These are phyloP conservation scores for Subacronicta megacephala DNA, from an alignment of 2,888 invertebrate species.

Conservation along the genomic window DNA sequence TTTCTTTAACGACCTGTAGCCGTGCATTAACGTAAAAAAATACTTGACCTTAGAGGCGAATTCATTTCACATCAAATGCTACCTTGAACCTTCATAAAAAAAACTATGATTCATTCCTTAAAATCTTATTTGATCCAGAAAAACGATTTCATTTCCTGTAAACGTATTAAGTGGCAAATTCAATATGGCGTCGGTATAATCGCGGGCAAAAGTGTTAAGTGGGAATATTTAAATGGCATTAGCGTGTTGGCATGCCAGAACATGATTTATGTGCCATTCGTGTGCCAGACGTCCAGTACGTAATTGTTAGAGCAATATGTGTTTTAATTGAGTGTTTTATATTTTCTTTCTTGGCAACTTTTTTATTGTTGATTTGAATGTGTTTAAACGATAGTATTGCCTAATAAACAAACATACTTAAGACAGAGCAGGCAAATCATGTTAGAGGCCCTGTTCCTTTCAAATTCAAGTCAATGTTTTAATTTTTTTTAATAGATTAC, in stretches of 20 bases:
- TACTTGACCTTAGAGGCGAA: too few relatives aligned
- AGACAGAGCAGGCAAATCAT: too few relatives aligned
- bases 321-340: constrained; percentile 37
- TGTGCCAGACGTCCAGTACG: constrained; percentile 14
- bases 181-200: constrained; percentile 47
- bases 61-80: background rate
- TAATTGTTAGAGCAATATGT: constrained; percentile 37
- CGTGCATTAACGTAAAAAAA: too few relatives aligned
- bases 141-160: constrained; percentile 18
- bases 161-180: constrained; percentile 44
- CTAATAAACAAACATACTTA: too few relatives aligned
- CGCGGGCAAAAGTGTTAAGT: constrained; percentile 42
- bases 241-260: constrained; percentile 41
- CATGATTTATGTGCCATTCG: constrained; percentile 45
- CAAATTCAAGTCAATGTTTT: too few relatives aligned
- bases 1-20: too few relatives aligned
- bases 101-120: background rate
- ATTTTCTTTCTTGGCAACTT: background rate
- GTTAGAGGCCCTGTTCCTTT: too few relatives aligned
- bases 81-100: background rate
- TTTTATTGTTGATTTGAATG: too few relatives aligned
- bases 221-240: constrained; percentile 42
- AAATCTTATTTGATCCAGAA: constrained; percentile 4
- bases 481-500: too few relatives aligned
- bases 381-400: too few relatives aligned